Evolutionary conservation across 2,797 vertebrate species (phyloP).

Genomic region (Scomberomorus guttatus): DNA sequence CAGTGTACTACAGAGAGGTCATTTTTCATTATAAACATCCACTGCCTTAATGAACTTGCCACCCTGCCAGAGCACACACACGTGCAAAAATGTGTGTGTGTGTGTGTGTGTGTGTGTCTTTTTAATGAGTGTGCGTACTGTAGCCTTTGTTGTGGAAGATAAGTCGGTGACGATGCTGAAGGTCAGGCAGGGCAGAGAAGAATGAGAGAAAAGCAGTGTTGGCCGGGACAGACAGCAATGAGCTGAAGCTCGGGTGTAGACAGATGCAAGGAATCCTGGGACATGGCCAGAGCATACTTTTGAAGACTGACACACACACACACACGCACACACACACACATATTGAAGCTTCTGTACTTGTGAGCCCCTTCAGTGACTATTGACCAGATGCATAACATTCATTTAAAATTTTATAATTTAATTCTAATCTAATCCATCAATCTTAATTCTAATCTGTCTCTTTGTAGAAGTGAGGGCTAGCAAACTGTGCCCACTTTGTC

Average conservation of each 20-base stretch:
- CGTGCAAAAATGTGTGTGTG: slow-evolving; percentile 1
- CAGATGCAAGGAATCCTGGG: slow-evolving; percentile 71
- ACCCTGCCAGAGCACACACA: slow-evolving; percentile 30
- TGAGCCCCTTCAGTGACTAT: background rate
- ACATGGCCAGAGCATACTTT: slow-evolving; percentile 50
- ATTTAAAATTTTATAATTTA: background rate
- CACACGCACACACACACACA: slow-evolving; percentile 7
- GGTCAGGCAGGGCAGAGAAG: slow-evolving; percentile 80
- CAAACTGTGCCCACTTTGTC: too few relatives aligned
- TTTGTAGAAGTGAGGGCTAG: background rate
- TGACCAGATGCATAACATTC: background rate
- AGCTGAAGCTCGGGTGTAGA: slow-evolving; percentile 63
- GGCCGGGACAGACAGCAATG: slow-evolving; percentile 45
- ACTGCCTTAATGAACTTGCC: slow-evolving; percentile 71
- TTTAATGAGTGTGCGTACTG: slow-evolving; percentile 66
- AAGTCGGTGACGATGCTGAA: slow-evolving; percentile 83
- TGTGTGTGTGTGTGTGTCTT: slow-evolving; percentile 19
- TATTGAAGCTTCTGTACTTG: background rate
- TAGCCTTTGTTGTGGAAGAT: slow-evolving; percentile 77
- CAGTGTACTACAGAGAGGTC: slow-evolving; percentile 69
- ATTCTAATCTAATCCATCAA: background rate
- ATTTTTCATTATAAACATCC: slow-evolving; percentile 78
- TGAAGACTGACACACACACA: slow-evolving; percentile 15
- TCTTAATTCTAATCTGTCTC: background rate
- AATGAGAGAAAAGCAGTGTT: slow-evolving; percentile 80